Evolutionary conservation across 1,140 invertebrate genomes (phyloP), one percentile per base, ranked within the genome.

Genomic region (Lucilia sericata): DNA sequence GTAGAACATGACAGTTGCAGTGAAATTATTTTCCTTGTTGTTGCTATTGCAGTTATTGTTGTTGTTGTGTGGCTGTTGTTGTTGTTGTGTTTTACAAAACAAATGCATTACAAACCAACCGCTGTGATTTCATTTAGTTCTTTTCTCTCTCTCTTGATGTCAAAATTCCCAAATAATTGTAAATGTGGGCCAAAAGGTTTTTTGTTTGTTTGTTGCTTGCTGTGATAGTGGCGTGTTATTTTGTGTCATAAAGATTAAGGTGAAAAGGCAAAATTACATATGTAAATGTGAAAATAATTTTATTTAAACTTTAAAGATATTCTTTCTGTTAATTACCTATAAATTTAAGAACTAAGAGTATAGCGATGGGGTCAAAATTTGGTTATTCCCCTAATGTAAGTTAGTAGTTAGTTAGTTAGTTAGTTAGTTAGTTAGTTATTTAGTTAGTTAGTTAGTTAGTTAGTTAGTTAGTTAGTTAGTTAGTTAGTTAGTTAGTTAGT

Each of bases 1-100:
- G 76, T 80, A 49, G 76, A 80, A 80, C 76, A 80, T 49, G 76
- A 80, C 76, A 80, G 76, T 80, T 80, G 76, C 76, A 80, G 76
- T 80, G 76, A 80, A 80, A 80, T 80, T 80, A 80, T 80, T 80
- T 80, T 51, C 21, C 47, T 80, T 49, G 42, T 49, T 70, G 65
- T 70, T 13, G 51, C 2, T 80, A 17, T 80, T 80, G 36, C 8
- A 19, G 12, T 80, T 80, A 42, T 5, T 49, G 17, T 80, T 78
- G 34, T 78, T 42, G 36, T 42, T 17, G 75, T 30, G 8, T 49
- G 36, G 75, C 75, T 34, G 70, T 25, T 34, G 70, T n/a, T 76
- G 74, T 76, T 42, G 34, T 47, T 76, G 19, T 14, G 74, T 36
- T 80, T 80, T 80, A 70, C 65, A 80, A 80, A 80, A 80, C 76